phyloP scores from a whole-genome alignment of 2,888 invertebrate genomes.

The Chymomyza procnemis region DNA sequence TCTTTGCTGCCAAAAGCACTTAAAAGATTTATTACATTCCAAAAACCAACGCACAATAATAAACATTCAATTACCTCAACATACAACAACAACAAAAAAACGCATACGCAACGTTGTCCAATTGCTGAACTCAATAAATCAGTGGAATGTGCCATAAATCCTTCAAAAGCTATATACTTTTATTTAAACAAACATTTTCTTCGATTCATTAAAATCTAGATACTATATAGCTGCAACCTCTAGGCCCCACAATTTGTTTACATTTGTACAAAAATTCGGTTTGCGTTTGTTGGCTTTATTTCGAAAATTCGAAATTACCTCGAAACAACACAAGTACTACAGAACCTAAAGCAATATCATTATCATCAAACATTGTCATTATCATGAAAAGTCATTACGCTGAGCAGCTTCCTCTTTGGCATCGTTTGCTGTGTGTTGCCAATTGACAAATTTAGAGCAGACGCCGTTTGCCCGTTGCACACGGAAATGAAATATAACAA shows the following conservation, averaged over 20 bases:
- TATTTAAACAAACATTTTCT: background rate
- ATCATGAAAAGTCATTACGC: slow-evolving; percentile 8
- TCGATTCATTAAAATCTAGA: slow-evolving; percentile 19
- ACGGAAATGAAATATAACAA: slow-evolving; percentile 57
- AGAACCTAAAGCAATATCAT: slow-evolving; percentile 17
- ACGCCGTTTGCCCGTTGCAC: slow-evolving; percentile 41
- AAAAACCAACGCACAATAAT: no score
- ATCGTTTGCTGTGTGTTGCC: slow-evolving; percentile 56
- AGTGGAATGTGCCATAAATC: background rate
- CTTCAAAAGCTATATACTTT: background rate
- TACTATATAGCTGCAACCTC: background rate
- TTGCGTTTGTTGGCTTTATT: slow-evolving; percentile 60
- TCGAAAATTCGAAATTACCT: slow-evolving; percentile 62
- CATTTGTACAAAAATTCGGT: slow-evolving; percentile 46
- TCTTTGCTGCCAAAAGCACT: no score
- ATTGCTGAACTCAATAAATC: background rate
- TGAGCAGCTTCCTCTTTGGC: slow-evolving; percentile 65
- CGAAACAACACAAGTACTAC: slow-evolving; percentile 28
- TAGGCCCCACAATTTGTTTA: slow-evolving; percentile 36
- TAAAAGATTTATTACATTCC: no score
- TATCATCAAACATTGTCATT: slow-evolving; percentile 34
- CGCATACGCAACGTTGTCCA: background rate
- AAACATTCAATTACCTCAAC: no score
- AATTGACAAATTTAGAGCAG: slow-evolving; percentile 58
- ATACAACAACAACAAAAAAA: no score